phyloP scores from a whole-genome alignment of 2,797 vertebrate species.

The Sparidentex hasta region DNA sequence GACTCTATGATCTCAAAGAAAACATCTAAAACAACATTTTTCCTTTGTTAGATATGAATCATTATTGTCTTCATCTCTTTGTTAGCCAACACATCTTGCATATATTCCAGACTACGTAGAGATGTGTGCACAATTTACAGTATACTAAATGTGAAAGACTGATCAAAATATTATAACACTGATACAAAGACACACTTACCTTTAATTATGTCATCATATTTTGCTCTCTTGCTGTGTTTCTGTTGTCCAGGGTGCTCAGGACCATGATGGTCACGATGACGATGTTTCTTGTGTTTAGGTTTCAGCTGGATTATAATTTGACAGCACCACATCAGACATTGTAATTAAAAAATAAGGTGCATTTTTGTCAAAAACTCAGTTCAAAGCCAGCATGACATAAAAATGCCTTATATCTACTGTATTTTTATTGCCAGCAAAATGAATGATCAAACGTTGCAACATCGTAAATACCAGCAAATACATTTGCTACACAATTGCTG shows the following conservation, averaged over 20 bases:
- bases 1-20: constrained; percentile 41
- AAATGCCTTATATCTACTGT: neutral
- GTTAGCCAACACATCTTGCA: neutral
- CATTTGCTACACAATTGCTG: constrained; percentile 18
- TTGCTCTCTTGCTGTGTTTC: accelerated
- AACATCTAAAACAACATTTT: constrained; percentile 54
- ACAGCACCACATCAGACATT: neutral
- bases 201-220: constrained; percentile 42
- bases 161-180: neutral
- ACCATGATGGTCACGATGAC: neutral
- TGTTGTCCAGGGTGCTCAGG: accelerated
- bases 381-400: too few species aligned
- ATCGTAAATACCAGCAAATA: constrained; percentile 5
- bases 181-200: constrained; percentile 48
- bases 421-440: constrained; percentile 40
- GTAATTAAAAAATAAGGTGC: neutral
- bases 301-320: constrained; percentile 62
- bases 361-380: neutral
- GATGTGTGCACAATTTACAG: neutral
- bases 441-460: constrained; percentile 13
- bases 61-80: neutral
- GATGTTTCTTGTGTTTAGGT: constrained; percentile 24
- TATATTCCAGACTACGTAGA: neutral
- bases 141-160: neutral
- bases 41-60: constrained; percentile 10